Evolutionary conservation across 2,113 vertebrate species (phyloP).

Genomic region (Hypocryptadius cinnamomeus): DNA sequence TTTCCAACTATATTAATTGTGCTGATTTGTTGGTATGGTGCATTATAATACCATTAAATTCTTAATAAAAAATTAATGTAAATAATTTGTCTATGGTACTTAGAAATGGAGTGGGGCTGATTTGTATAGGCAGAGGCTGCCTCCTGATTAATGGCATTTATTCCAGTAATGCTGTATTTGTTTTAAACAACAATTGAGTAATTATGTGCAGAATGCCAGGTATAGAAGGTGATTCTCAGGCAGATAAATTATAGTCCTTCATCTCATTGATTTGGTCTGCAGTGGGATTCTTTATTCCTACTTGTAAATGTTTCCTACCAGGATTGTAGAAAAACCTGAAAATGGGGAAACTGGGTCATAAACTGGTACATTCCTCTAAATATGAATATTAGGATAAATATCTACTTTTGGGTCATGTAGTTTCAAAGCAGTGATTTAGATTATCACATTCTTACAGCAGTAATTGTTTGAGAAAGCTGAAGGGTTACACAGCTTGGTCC

Average conservation of each 20-base stretch:
- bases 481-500: neutral
- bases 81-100: neutral
- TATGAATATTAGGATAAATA: neutral
- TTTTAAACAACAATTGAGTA: conserved; percentile 30
- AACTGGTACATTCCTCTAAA: neutral
- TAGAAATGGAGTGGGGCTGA: neutral
- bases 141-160: conserved; percentile 28
- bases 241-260: conserved; percentile 8
- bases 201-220: neutral
- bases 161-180: conserved; percentile 32
- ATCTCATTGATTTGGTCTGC: neutral
- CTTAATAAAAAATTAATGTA: conserved; percentile 20
- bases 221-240: neutral
- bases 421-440: neutral
- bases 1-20: neutral
- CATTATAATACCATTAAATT: neutral
- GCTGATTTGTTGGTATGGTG: neutral
- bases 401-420: neutral
- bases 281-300: conserved; percentile 8
- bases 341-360: neutral
- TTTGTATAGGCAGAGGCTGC: neutral
- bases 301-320: neutral
- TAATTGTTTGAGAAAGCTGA: neutral
- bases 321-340: neutral
- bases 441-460: neutral